Percentiles rank a stretch among this genome's conserved stretches.
These are phyloP conservation scores for Lasioglossum vierecki DNA, from an alignment of 2,888 invertebrate genomes.

Conservation along the genomic window DNA sequence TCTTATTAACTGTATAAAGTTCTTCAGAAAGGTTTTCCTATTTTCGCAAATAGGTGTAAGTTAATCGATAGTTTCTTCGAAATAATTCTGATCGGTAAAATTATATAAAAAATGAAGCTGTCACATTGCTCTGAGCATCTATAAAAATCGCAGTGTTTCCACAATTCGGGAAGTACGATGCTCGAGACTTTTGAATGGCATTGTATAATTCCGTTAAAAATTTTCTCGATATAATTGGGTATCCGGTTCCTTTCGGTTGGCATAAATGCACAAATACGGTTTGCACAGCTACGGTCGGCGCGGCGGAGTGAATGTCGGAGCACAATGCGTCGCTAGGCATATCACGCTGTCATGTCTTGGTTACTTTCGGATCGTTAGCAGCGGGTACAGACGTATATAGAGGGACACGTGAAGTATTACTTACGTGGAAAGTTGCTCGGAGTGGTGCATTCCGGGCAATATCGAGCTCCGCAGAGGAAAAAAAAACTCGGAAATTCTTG, in stretches of 20 bases:
- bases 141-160: neutral
- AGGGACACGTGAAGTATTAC: slow-evolving; percentile 25
- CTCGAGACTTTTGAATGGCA: neutral
- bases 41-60: too few species aligned
- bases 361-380: slow-evolving; percentile 58
- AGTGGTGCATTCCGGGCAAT: slow-evolving; percentile 31
- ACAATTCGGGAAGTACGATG: neutral
- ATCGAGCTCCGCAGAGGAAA: slow-evolving; percentile 17
- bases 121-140: neutral
- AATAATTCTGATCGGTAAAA: neutral
- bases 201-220: neutral
- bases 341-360: slow-evolving; percentile 56
- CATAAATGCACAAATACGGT: slow-evolving; percentile 13
- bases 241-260: neutral
- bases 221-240: neutral
- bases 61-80: neutral
- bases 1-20: neutral
- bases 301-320: slow-evolving; percentile 51
- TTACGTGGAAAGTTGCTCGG: slow-evolving; percentile 33
- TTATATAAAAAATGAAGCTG: neutral
- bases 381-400: slow-evolving; percentile 17
- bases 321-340: slow-evolving; percentile 61
- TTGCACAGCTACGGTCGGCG: slow-evolving; percentile 14
- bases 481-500: slow-evolving; percentile 37
- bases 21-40: neutral